Evolutionary conservation across 2,113 vertebrate species (phyloP).

Genomic region (Albula goreensis): DNA sequence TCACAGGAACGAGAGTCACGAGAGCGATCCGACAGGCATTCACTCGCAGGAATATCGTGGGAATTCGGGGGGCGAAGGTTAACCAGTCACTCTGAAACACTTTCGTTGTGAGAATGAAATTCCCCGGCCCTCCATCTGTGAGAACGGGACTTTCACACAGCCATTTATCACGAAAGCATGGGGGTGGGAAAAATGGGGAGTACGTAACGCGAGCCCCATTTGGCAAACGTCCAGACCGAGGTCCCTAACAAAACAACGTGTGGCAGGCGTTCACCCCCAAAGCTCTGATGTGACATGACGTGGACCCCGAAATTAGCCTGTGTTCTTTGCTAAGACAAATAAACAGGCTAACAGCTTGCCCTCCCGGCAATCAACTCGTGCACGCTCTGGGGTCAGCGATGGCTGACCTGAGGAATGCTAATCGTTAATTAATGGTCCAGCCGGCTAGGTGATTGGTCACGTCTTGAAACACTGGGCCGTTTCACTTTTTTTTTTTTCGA

Average conservation of each 20-base stretch:
- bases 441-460: not conserved
- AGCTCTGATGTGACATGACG: slow-evolving; percentile 63
- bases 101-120: slow-evolving; percentile 51
- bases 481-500: not conserved
- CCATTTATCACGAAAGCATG: slow-evolving; percentile 65
- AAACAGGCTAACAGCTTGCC: slow-evolving; percentile 15
- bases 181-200: slow-evolving; percentile 61
- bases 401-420: slow-evolving; percentile 7
- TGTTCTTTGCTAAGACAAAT: slow-evolving; percentile 5
- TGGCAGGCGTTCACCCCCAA: slow-evolving; percentile 65
- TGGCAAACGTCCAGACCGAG: slow-evolving; percentile 63
- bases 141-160: slow-evolving; percentile 70
- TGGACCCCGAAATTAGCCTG: slow-evolving; percentile 39
- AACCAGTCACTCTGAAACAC: slow-evolving; percentile 53
- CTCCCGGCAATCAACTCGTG: not conserved
- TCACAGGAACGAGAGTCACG: slow-evolving; percentile 32
- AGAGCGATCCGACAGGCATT: slow-evolving; percentile 12
- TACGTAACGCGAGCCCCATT: slow-evolving; percentile 62
- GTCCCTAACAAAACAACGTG: slow-evolving; percentile 67
- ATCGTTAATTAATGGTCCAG: not conserved
- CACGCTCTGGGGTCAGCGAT: slow-evolving; percentile 7
- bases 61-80: slow-evolving; percentile 44
- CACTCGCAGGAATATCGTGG: slow-evolving; percentile 31
- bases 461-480: not conserved
- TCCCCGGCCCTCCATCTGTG: slow-evolving; percentile 55